phyloP scores from a whole-genome alignment of 2,113 vertebrate genomes.

The Varanus salvator region DNA sequence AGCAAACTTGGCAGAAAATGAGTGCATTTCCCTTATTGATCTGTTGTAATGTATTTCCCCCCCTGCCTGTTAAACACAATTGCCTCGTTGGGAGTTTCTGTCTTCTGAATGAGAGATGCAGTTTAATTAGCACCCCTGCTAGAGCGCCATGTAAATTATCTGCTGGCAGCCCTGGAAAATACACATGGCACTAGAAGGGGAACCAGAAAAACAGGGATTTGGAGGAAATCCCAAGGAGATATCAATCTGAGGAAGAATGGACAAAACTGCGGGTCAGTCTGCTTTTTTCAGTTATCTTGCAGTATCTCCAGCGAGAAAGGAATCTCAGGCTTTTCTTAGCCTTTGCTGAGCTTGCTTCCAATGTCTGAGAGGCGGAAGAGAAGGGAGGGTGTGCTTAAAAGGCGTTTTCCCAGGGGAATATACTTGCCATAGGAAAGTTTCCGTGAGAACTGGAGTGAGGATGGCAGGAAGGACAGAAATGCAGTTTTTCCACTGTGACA shows the following conservation, averaged over 20 bases:
- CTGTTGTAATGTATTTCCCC: background rate
- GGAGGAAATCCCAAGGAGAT: slow-evolving; percentile 6
- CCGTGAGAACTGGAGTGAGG: background rate
- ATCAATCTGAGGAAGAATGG: background rate
- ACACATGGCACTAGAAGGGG: background rate
- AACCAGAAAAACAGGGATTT: slow-evolving; percentile 3
- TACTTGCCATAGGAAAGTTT: background rate
- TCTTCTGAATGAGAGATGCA: slow-evolving; percentile 40
- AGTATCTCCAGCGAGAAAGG: slow-evolving; percentile 6
- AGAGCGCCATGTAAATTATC: slow-evolving; percentile 6
- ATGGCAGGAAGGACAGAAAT: background rate
- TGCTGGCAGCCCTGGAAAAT: background rate
- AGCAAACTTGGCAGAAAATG: slow-evolving; percentile 36
- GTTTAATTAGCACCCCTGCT: slow-evolving; percentile 9
- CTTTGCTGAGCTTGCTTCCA: background rate
- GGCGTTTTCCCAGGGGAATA: background rate
- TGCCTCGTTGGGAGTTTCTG: slow-evolving; percentile 38
- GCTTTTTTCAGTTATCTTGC: slow-evolving; percentile 25
- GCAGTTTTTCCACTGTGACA: background rate
- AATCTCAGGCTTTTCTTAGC: background rate
- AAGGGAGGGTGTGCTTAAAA: background rate
- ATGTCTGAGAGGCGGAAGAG: too few species aligned
- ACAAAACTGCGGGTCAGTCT: background rate
- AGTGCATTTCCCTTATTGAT: slow-evolving; percentile 32
- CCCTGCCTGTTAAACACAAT: slow-evolving; percentile 28